These are phyloP conservation scores for Spodoptera frugiperda DNA, from an alignment of 1,140 invertebrate genomes.

Conservation along the genomic window DNA sequence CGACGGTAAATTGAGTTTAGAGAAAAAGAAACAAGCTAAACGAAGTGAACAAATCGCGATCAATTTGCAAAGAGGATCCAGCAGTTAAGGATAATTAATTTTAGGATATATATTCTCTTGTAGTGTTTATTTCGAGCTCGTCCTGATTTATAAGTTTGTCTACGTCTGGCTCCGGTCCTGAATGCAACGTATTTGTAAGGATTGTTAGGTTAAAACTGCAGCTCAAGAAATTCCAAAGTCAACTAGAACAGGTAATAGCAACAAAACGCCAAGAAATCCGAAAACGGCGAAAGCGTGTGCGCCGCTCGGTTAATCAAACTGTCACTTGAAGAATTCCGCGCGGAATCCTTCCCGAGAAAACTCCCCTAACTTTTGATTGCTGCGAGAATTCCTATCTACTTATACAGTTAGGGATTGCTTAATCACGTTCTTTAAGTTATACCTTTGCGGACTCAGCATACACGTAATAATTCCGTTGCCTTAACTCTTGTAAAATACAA, in stretches of 20 bases:
- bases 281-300: slow-evolving; percentile 78
- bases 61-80: slow-evolving; percentile 63
- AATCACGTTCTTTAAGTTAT: slow-evolving; percentile 68
- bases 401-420: slow-evolving; percentile 78
- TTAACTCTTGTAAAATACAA: slow-evolving; percentile 41
- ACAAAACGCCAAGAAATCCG: slow-evolving; percentile 77
- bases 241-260: slow-evolving; percentile 68
- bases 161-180: background rate
- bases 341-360: slow-evolving; percentile 81
- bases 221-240: slow-evolving; percentile 63
- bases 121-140: slow-evolving; percentile 20
- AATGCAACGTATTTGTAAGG: slow-evolving; percentile 46
- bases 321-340: slow-evolving; percentile 85
- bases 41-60: slow-evolving; percentile 74
- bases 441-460: slow-evolving; percentile 14
- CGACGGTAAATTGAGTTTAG: slow-evolving; percentile 70
- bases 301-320: slow-evolving; percentile 85
- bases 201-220: slow-evolving; percentile 46
- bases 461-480: slow-evolving; percentile 22
- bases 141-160: slow-evolving; percentile 38
- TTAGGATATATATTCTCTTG: slow-evolving; percentile 46
- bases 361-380: slow-evolving; percentile 84
- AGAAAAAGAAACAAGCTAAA: slow-evolving; percentile 68
- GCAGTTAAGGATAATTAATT: slow-evolving; percentile 59
- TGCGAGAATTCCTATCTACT: slow-evolving; percentile 77